Conservation (phyloP, 2,888 invertebrate species). For the Mylabris sibirica region DNA sequence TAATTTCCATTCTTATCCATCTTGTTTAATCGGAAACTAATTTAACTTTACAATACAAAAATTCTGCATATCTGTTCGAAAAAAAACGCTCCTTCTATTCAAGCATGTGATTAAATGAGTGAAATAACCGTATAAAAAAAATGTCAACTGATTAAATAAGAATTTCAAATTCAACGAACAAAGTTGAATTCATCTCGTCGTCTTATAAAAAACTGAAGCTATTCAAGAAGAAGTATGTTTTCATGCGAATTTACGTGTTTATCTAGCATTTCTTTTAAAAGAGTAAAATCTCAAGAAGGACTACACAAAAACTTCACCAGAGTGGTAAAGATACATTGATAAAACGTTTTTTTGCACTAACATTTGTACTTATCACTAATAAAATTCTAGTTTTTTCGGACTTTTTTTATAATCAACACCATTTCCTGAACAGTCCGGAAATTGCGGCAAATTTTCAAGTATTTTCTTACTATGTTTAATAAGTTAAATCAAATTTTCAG, state of each 20-base stretch:
- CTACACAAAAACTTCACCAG: no score
- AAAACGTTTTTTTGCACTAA: no score
- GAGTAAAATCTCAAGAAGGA: no score
- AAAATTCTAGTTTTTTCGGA: background rate
- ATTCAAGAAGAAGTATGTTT: background rate
- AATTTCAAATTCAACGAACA: background rate
- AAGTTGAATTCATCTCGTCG: background rate
- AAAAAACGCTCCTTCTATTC: background rate
- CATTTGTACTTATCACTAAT: background rate
- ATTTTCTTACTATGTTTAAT: background rate
- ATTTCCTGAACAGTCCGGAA: constrained; percentile 4
- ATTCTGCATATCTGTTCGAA: background rate
- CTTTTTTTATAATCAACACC: background rate
- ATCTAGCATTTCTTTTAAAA: background rate
- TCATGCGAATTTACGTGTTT: background rate
- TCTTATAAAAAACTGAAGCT: background rate
- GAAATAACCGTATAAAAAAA: background rate
- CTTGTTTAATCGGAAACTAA: background rate
- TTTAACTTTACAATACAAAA: background rate
- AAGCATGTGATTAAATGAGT: background rate
- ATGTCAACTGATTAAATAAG: background rate
- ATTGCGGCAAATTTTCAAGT: background rate
- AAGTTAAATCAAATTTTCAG: background rate
- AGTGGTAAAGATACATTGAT: no score
- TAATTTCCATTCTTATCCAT: background rate